Base-by-base conservation (phyloP, 1,140 invertebrate genomes). In the Radopholus similis region DNA sequence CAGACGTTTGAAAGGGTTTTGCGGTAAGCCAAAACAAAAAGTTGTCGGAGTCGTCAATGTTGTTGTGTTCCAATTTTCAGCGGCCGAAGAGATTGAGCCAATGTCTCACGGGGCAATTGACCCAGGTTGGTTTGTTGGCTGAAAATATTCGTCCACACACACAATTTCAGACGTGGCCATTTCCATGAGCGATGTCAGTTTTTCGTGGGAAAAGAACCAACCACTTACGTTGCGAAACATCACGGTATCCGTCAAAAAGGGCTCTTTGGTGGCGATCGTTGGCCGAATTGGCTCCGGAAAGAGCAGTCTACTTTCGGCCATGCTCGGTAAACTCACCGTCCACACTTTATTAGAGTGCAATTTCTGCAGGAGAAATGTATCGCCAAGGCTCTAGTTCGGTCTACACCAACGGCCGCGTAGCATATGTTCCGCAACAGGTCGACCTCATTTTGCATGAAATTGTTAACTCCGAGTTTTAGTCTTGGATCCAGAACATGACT, bases 401-500 rank as follows among this genome's bases (percentile, higher is more conserved):
- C 13, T n/a, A n/a, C n/a, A n/a, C n/a, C n/a, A 32, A 72, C 15
- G 72, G 72, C 68, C 35, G 18, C 37, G 40, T 66, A 9, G 79
- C 79, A 0, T 94, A 93, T 83, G 91, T 93, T 4, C 87, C 91
- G 0, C 92, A 95, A 83, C 91, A 93, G 47, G 47, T 51, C 2
- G 47, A 2, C 18, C 15, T 47, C 0, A 4, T 18, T 47, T 5
- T 51, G 23, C 30, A 4, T 6, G 21, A 51, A 15, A 26, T 11
- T 51, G 18, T 9, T 8, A 4, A 23, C 9, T 26, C 15, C 23
- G 30, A 51, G 18, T 4, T 47, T 18, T 51, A 51, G 49, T 90
- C 92, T 1, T 95, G 92, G 92, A 94, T 94, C 59, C 91, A 93
- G 84, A 95, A 94, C 84, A 88, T 89, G n/a, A 91, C 91, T 1